Evolutionary conservation across 2,888 invertebrate genomes (phyloP).

Genomic region (Petrolisthes cinctipes): DNA sequence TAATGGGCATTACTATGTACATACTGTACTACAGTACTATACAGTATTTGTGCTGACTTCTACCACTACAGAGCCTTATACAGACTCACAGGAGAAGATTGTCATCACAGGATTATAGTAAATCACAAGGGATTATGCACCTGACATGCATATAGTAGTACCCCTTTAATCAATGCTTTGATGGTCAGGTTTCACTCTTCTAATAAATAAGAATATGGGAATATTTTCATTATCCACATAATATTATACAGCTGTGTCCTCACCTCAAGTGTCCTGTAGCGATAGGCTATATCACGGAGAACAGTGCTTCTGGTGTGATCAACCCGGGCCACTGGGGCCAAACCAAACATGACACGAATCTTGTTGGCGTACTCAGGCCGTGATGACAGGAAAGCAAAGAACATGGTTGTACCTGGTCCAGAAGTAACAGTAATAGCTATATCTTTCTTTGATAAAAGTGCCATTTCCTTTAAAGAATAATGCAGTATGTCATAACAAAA

Average conservation of each 20-base stretch:
- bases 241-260: not conserved
- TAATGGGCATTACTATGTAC: too few species aligned
- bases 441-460: not conserved
- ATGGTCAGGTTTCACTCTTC: too few species aligned
- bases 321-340: conserved; percentile 61
- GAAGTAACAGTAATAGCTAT: not conserved
- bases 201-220: too few species aligned
- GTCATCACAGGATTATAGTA: too few species aligned
- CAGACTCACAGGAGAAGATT: too few species aligned
- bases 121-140: too few species aligned
- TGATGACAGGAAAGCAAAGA: conserved; percentile 51
- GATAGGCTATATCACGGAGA: conserved; percentile 29
- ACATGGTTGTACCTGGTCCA: conserved; percentile 63
- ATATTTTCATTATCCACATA: too few species aligned
- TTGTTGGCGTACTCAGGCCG: conserved; percentile 55
- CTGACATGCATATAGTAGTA: too few species aligned
- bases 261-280: conserved; percentile 25
- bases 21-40: too few species aligned
- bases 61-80: too few species aligned
- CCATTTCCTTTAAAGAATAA: not conserved
- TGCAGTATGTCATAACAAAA: conserved; percentile 2
- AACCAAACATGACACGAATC: conserved; percentile 60
- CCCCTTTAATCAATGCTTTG: too few species aligned
- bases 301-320: conserved; percentile 40
- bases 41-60: too few species aligned